A percentile compares a stretch with the other conserved stretches of the same genome.
Evolutionary conservation across 92 coral and sea anemone species (phyloP).

Genomic region (Epizoanthus stellaris): DNA sequence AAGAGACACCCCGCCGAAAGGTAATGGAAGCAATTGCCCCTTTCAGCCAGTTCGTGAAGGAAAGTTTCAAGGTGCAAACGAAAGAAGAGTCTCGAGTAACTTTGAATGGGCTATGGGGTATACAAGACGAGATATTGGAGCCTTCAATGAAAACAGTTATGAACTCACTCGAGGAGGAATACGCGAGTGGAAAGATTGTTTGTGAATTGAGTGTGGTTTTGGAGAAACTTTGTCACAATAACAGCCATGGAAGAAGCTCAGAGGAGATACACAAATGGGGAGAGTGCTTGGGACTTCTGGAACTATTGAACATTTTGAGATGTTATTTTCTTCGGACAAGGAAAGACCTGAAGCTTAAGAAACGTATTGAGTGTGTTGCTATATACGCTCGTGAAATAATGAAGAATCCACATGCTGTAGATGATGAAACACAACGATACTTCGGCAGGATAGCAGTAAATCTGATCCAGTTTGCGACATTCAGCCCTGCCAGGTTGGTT

Average conservation of each 20-base stretch:
- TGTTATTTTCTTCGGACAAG: not conserved
- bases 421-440: not conserved
- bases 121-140: not conserved
- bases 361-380: slow-evolving; percentile 1
- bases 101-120: not conserved
- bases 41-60: slow-evolving; percentile 3
- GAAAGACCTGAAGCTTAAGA: not conserved
- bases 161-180: not conserved
- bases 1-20: not conserved
- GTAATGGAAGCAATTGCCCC: not conserved
- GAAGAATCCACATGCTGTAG: not conserved
- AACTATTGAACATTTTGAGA: not conserved
- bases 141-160: not conserved
- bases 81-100: not conserved
- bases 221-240: not conserved
- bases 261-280: slow-evolving; percentile 5
- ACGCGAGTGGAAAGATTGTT: not conserved
- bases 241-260: not conserved
- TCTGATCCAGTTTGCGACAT: not conserved
- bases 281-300: not conserved
- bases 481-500: slow-evolving; percentile 8
- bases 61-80: not conserved
- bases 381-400: not conserved
- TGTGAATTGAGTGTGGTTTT: not conserved
- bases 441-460: not conserved